phyloP scores from a whole-genome alignment of 2,113 vertebrate genomes.

The Balaenoptera acutorostrata region DNA sequence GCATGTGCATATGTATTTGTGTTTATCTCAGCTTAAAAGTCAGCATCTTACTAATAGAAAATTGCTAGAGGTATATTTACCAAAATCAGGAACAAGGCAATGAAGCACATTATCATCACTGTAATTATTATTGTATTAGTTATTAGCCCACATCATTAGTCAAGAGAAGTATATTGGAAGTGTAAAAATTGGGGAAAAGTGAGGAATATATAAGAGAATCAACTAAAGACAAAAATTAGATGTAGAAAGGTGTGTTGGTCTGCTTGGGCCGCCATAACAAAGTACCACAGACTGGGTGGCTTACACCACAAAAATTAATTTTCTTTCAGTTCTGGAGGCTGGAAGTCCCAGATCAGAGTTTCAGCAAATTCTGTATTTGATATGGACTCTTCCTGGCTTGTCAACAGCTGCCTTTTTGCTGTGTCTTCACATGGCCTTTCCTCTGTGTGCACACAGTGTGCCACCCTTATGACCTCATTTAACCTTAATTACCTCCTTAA shows the following conservation, averaged over 20 bases:
- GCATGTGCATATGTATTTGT: background rate
- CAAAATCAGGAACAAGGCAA: background rate
- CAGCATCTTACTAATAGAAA: background rate
- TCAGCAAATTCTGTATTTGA: no score
- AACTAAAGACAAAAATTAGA: background rate
- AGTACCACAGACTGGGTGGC: background rate
- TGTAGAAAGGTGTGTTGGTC: background rate
- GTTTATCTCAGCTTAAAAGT: background rate
- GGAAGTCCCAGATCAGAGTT: background rate
- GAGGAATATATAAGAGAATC: background rate
- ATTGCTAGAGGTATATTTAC: background rate
- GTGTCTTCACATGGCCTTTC: background rate
- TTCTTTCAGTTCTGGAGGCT: background rate
- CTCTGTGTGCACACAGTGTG: background rate
- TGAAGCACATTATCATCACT: background rate
- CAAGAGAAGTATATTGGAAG: background rate
- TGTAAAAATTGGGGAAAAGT: background rate
- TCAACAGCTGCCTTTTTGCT: no score
- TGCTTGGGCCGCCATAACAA: background rate
- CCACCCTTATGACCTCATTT: background rate
- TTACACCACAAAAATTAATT: background rate
- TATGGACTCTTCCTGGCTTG: no score
- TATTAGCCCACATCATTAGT: background rate
- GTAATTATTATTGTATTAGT: background rate
- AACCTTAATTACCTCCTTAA: background rate